Evolutionary conservation across 2,113 vertebrate species (phyloP).

Genomic region (Aptenodytes forsteri): DNA sequence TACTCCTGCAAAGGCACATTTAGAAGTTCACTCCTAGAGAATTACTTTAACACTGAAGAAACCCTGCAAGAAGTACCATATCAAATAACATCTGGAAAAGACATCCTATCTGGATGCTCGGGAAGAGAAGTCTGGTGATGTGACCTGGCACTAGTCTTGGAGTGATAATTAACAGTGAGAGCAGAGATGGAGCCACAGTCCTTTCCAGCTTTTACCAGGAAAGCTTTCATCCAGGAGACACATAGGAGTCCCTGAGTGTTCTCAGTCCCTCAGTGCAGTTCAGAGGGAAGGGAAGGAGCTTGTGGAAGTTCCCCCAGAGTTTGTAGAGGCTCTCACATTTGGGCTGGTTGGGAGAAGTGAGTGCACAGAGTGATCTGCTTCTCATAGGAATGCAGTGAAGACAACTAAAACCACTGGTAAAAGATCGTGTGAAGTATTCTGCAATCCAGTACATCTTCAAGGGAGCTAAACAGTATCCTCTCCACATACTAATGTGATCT

Average conservation of each 20-base stretch:
- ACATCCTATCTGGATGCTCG: background rate
- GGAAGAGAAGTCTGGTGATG: background rate
- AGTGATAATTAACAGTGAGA: background rate
- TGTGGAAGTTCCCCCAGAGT: background rate
- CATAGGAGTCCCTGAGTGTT: background rate
- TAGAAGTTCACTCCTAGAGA: background rate
- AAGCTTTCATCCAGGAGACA: background rate
- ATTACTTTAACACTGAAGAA: background rate
- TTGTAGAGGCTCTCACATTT: background rate
- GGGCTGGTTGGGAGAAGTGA: background rate
- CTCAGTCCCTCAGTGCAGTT: background rate
- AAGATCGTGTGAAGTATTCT: rapidly evolving
- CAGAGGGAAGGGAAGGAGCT: background rate
- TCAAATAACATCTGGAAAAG: background rate
- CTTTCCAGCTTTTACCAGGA: background rate
- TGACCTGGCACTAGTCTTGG: background rate
- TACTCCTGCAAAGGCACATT: background rate
- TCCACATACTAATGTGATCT: background rate
- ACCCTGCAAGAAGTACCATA: background rate
- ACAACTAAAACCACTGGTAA: background rate
- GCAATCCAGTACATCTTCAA: background rate
- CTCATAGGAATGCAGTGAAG: background rate
- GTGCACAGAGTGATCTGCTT: background rate
- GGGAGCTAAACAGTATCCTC: background rate
- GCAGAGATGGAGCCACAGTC: background rate